Conservation (phyloP, 2,888 invertebrate species). For the Apantesis nais region DNA sequence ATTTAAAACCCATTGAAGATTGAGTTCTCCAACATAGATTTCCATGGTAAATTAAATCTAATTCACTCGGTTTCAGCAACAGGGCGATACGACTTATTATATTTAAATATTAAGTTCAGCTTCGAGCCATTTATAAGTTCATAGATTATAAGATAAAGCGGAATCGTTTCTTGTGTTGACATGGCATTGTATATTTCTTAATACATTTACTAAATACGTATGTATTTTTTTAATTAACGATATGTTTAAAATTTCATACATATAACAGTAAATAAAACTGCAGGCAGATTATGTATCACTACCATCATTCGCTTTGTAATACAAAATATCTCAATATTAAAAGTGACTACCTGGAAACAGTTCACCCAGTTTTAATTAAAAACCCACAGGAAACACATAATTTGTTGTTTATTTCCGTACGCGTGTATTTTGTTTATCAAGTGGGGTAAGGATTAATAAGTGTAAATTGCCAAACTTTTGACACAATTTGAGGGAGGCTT, state of each 20-base stretch:
- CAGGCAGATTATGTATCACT: too few relatives aligned
- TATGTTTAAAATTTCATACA: too few relatives aligned
- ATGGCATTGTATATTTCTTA: neutral
- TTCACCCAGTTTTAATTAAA: neutral
- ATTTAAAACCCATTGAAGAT: conserved; percentile 11
- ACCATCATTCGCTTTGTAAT: too few relatives aligned
- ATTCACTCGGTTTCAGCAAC: conserved; percentile 15
- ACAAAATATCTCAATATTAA: neutral
- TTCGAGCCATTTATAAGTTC: conserved; percentile 9
- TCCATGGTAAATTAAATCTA: conserved; percentile 19
- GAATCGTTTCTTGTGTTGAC: conserved; percentile 1
- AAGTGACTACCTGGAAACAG: neutral
- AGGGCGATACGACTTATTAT: conserved; percentile 15
- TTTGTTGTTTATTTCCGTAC: neutral
- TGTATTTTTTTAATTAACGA: too few relatives aligned
- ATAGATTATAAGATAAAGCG: conserved; percentile 11
- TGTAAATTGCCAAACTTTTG: conserved; percentile 7
- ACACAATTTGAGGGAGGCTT: neutral
- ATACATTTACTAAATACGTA: too few relatives aligned
- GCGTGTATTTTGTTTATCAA: conserved; percentile 3
- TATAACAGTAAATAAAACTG: too few relatives aligned
- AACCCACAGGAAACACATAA: conserved; percentile 5
- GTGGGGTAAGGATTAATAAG: conserved; percentile 12
- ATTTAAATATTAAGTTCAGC: conserved; percentile 13
- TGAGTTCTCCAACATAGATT: conserved; percentile 4